phyloP scores from a whole-genome alignment of 2,113 vertebrate species.

The Mellivora capensis region DNA sequence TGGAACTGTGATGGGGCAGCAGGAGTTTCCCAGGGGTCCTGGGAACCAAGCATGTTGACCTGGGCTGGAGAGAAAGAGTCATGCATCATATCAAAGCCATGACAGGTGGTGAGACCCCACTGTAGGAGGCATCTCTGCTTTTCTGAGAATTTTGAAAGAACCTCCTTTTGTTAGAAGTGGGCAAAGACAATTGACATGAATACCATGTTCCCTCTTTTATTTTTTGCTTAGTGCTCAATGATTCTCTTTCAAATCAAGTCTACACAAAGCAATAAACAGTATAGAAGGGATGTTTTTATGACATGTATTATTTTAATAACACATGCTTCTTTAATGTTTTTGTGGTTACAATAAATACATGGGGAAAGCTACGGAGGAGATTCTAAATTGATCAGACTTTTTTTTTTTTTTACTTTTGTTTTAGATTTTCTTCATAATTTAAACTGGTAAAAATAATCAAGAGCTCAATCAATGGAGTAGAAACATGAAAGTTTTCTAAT shows the following conservation, averaged over 20 bases:
- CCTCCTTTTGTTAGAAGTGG: not conserved
- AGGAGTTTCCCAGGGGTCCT: not conserved
- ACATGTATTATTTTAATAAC: not conserved
- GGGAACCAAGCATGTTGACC: not conserved
- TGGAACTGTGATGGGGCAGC: not conserved
- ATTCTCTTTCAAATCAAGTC: not conserved
- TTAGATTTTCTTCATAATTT: slow-evolving; percentile 10
- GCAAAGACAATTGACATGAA: not conserved
- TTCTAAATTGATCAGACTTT: not conserved
- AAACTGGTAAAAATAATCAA: not conserved
- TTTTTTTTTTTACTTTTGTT: not conserved
- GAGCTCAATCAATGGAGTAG: not conserved
- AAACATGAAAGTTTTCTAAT: not conserved
- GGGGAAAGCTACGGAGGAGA: not conserved
- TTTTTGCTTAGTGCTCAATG: not conserved
- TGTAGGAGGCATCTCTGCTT: not conserved
- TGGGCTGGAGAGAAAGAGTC: not conserved
- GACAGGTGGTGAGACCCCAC: fast-evolving
- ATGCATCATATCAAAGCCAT: not conserved
- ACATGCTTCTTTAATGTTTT: not conserved
- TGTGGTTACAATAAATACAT: not conserved
- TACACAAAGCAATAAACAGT: not conserved
- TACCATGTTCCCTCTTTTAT: not conserved
- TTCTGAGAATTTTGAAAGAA: not conserved
- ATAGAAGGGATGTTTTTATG: not conserved